Conservation (phyloP, 1,140 invertebrate species). For the Camponotus pennsylvanicus region DNA sequence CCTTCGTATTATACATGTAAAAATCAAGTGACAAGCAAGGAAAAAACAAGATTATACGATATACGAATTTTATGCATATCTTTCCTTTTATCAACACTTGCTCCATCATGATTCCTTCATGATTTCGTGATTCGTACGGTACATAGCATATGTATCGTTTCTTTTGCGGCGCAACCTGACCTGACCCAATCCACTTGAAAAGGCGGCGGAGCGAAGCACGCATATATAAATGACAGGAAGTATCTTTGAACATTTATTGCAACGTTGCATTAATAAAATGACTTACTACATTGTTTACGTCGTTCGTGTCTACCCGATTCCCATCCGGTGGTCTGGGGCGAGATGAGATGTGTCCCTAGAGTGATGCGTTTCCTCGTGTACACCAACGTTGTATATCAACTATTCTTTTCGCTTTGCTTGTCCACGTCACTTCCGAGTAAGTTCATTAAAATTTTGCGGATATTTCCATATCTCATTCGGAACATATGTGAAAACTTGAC, state of each 20-base stretch:
- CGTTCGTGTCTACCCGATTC: neutral
- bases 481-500: neutral
- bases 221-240: constrained; percentile 27
- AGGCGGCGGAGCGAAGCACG: neutral
- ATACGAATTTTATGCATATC: neutral
- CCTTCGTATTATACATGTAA: neutral
- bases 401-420: neutral
- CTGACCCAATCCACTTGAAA: constrained; percentile 1
- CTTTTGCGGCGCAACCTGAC: neutral
- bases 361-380: neutral
- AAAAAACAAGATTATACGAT: neutral
- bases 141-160: neutral
- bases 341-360: constrained; percentile 9
- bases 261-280: constrained; percentile 38
- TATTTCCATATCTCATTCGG: neutral
- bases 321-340: neutral
- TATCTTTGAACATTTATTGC: constrained; percentile 48
- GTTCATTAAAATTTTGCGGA: constrained; percentile 10
- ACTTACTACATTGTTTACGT: constrained; percentile 41
- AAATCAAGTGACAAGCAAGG: neutral
- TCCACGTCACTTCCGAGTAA: neutral
- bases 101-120: neutral
- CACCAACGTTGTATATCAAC: neutral
- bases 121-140: constrained; percentile 23
- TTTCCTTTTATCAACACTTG: neutral